Conservation (phyloP, 2,888 invertebrate species). For the Diploptera punctata region DNA sequence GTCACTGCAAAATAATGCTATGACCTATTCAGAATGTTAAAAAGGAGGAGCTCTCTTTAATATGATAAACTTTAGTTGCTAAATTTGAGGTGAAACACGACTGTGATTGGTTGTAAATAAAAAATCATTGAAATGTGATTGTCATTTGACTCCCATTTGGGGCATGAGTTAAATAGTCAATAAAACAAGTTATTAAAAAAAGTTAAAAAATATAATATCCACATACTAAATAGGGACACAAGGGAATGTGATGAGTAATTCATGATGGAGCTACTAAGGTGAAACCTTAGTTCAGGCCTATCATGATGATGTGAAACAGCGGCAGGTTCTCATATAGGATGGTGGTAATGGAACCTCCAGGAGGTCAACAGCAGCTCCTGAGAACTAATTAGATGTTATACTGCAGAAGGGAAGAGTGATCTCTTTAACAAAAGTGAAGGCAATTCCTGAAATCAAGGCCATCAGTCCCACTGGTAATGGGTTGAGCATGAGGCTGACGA, state of each 20-base stretch:
- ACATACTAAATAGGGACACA: neutral
- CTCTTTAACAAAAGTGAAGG: conserved; percentile 1
- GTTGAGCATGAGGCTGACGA: neutral
- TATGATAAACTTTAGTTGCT: too few species aligned
- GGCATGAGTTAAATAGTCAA: too few species aligned
- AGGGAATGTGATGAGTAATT: neutral
- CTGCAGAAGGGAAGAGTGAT: neutral
- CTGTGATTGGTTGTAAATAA: too few species aligned
- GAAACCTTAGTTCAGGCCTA: neutral
- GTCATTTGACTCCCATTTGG: too few species aligned
- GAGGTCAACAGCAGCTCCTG: neutral
- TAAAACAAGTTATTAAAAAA: too few species aligned
- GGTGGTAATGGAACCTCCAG: neutral
- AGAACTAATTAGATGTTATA: neutral
- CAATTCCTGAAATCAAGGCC: conserved; percentile 6
- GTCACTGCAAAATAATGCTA: too few species aligned
- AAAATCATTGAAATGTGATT: too few species aligned
- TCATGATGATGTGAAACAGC: neutral
- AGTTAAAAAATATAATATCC: too few species aligned
- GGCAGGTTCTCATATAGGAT: neutral
- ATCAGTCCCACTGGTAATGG: too few species aligned
- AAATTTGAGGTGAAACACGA: too few species aligned
- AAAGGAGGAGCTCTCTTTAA: too few species aligned
- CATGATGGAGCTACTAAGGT: neutral
- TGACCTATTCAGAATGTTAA: too few species aligned